phyloP scores from a whole-genome alignment of 2,113 vertebrate genomes.

The Columbina picui region DNA sequence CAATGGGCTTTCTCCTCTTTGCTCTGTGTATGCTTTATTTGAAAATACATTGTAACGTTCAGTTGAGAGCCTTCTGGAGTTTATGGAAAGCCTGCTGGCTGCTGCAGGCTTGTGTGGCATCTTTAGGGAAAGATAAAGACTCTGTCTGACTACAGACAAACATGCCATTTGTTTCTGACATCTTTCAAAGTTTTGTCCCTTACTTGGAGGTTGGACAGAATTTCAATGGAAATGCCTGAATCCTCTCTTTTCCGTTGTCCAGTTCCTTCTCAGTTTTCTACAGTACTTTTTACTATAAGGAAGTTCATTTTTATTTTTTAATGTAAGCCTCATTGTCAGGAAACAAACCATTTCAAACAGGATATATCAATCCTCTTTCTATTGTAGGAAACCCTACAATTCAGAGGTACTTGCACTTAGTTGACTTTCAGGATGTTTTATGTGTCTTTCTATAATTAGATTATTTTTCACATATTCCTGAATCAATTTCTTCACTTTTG shows the following conservation, averaged over 20 bases:
- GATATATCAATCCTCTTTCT: neutral
- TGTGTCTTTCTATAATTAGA: neutral
- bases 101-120: neutral
- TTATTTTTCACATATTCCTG: neutral
- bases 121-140: neutral
- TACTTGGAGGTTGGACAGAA: neutral
- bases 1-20: constrained; percentile 14
- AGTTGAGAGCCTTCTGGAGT: neutral
- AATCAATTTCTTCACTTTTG: neutral
- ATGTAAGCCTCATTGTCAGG: neutral
- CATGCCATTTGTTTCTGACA: neutral
- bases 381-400: neutral
- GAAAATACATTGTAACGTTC: neutral
- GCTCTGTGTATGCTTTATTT: neutral
- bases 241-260: neutral
- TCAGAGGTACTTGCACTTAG: neutral
- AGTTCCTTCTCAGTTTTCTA: neutral
- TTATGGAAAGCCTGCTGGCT: neutral
- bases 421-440: neutral
- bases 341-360: neutral
- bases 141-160: neutral
- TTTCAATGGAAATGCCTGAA: neutral
- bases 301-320: neutral
- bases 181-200: neutral
- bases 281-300: neutral